Conservation (phyloP, 1,140 invertebrate genomes). For the Drosophila bifasciata region DNA sequence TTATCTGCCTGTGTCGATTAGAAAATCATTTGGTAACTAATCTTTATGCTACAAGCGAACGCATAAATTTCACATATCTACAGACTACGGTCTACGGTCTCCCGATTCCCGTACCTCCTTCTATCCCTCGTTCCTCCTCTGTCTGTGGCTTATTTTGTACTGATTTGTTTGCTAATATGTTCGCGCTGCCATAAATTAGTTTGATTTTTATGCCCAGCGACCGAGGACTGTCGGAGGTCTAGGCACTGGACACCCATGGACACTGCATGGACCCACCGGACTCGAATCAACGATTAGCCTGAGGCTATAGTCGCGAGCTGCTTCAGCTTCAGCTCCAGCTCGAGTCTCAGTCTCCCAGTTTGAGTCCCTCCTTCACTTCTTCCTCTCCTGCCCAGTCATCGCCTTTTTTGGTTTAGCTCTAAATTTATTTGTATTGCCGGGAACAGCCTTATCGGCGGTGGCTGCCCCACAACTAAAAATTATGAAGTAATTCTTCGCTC, state of each 20-base stretch:
- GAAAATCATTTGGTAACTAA: conserved; percentile 75
- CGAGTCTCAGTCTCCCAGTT: not conserved
- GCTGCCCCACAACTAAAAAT: conserved; percentile 60
- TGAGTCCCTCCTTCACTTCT: conserved; percentile 20
- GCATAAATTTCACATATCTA: conserved; percentile 69
- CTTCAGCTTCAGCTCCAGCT: not conserved
- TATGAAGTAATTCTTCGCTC: conserved; percentile 69
- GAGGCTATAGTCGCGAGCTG: conserved; percentile 20
- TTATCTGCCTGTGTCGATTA: conserved; percentile 65
- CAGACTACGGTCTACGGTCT: conserved; percentile 1
- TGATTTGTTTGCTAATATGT: conserved; percentile 82
- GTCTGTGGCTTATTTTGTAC: conserved; percentile 73
- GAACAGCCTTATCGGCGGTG: conserved; percentile 55
- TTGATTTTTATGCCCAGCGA: conserved; percentile 71
- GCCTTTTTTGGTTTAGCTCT: conserved; percentile 15
- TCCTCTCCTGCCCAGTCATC: not conserved
- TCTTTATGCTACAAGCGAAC: conserved; percentile 74
- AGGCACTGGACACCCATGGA: not conserved
- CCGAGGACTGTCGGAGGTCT: conserved; percentile 37
- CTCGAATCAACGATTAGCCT: conserved; percentile 5
- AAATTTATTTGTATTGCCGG: conserved; percentile 61
- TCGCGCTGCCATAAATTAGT: conserved; percentile 82
- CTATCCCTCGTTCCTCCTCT: conserved; percentile 17
- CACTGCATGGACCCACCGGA: too few species aligned
- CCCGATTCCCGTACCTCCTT: conserved; percentile 2